Evolutionary conservation across 2,888 invertebrate genomes (phyloP).

Genomic region (Dryobotodes eremita): DNA sequence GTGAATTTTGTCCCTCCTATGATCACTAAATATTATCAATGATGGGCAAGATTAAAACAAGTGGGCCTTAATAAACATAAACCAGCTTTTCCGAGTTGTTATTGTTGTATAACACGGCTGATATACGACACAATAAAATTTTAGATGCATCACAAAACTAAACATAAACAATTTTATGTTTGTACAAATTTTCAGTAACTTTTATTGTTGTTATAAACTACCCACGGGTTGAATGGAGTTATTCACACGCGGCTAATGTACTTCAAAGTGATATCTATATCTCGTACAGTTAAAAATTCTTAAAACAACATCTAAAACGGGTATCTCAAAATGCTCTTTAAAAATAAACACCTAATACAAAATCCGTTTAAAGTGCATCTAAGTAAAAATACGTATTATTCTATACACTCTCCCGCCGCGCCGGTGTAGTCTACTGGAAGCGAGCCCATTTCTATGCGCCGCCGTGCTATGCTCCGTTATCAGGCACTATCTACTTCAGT

Average conservation of each 20-base stretch:
- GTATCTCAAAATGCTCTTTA: constrained; percentile 48
- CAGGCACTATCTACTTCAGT: constrained; percentile 66
- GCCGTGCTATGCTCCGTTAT: constrained; percentile 62
- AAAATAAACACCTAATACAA: constrained; percentile 64
- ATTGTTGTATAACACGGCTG: constrained; percentile 28
- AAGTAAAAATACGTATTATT: constrained; percentile 67
- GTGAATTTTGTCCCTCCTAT: neutral
- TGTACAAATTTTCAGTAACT: constrained; percentile 41
- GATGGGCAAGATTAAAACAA: constrained; percentile 22
- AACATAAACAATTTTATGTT: constrained; percentile 43
- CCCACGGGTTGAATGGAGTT: constrained; percentile 13
- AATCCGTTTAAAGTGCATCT: constrained; percentile 67
- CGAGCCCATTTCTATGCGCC: constrained; percentile 69
- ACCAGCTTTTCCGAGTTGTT: constrained; percentile 9
- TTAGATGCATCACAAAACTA: constrained; percentile 53
- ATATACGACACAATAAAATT: constrained; percentile 37
- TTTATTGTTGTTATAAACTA: constrained; percentile 37
- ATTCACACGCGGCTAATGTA: constrained; percentile 3
- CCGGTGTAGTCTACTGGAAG: constrained; percentile 65
- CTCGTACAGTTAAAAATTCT: constrained; percentile 6
- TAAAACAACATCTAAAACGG: constrained; percentile 13
- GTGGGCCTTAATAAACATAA: neutral
- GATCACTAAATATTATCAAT: constrained; percentile 32
- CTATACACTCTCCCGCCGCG: constrained; percentile 48
- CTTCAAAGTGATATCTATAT: constrained; percentile 11